These are phyloP conservation scores for Scortum barcoo DNA, from an alignment of 2,113 vertebrate genomes.

Conservation along the genomic window DNA sequence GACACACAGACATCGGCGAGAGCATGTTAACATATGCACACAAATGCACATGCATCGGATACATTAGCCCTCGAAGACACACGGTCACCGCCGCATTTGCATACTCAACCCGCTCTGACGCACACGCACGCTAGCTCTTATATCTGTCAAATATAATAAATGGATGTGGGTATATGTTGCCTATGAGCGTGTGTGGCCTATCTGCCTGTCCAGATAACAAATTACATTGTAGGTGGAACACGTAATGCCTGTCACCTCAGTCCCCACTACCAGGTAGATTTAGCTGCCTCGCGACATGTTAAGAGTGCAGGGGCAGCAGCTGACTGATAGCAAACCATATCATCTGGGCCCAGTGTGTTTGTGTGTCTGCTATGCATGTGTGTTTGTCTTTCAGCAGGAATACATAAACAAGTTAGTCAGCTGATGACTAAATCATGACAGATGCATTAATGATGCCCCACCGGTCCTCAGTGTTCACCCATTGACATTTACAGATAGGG, in stretches of 20 bases:
- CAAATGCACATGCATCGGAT: not conserved
- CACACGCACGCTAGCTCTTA: slow-evolving; percentile 3
- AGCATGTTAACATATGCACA: not conserved
- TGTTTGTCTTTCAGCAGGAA: slow-evolving; percentile 47
- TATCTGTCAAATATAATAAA: slow-evolving; percentile 56
- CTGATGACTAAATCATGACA: slow-evolving; percentile 74
- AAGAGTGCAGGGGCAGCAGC: not conserved
- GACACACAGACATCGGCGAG: not conserved
- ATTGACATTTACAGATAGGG: slow-evolving; percentile 76
- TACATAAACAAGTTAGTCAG: slow-evolving; percentile 75
- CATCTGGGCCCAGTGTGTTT: slow-evolving; percentile 6
- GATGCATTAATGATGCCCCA: slow-evolving; percentile 72
- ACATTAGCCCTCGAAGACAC: not conserved
- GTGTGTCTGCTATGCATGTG: not conserved
- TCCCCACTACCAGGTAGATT: slow-evolving; percentile 26
- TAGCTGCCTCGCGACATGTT: not conserved
- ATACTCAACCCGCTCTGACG: not conserved
- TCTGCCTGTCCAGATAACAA: slow-evolving; percentile 55
- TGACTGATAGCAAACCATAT: slow-evolving; percentile 30
- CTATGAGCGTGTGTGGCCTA: slow-evolving; percentile 4
- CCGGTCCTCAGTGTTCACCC: slow-evolving; percentile 55
- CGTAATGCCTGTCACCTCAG: slow-evolving; percentile 53
- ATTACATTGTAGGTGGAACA: slow-evolving; percentile 45
- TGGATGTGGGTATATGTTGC: slow-evolving; percentile 23
- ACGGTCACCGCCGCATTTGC: not conserved